phyloP scores from a whole-genome alignment of 1,140 invertebrate genomes.

The Eufriesea mexicana region DNA sequence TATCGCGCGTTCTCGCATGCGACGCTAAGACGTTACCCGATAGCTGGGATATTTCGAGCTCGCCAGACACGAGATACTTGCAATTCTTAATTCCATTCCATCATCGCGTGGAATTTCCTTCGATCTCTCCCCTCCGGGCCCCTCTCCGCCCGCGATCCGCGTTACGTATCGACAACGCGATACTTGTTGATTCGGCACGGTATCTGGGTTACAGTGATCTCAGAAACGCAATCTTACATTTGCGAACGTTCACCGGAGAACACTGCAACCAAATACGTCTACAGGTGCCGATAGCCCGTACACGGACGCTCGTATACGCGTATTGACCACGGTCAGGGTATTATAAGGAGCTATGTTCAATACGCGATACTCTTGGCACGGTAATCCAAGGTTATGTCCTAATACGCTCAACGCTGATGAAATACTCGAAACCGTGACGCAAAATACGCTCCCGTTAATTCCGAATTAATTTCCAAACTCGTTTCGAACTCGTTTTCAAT shows the following conservation, averaged over 20 bases:
- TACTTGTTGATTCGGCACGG: slow-evolving; percentile 46
- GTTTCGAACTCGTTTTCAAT: no score
- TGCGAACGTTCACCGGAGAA: slow-evolving; percentile 35
- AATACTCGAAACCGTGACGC: neutral
- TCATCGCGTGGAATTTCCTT: neutral
- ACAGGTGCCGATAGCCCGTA: neutral
- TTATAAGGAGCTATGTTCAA: slow-evolving; percentile 5
- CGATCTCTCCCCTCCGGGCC: neutral
- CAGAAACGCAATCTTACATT: slow-evolving; percentile 45
- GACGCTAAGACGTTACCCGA: neutral
- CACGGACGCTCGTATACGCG: neutral
- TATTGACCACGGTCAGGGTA: neutral
- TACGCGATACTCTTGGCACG: neutral
- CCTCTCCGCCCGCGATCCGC: neutral
- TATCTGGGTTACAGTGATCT: slow-evolving; percentile 36
- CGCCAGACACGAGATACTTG: neutral
- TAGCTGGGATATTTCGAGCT: neutral
- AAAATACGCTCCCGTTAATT: slow-evolving; percentile 17
- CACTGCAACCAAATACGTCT: slow-evolving; percentile 38
- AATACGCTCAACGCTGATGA: neutral
- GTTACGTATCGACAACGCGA: slow-evolving; percentile 45
- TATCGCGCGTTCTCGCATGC: neutral
- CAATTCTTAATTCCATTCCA: slow-evolving; percentile 15
- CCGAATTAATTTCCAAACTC: neutral
- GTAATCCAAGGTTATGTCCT: neutral